phyloP scores from a whole-genome alignment of 1,140 invertebrate species.

The Oryzaephilus surinamensis region DNA sequence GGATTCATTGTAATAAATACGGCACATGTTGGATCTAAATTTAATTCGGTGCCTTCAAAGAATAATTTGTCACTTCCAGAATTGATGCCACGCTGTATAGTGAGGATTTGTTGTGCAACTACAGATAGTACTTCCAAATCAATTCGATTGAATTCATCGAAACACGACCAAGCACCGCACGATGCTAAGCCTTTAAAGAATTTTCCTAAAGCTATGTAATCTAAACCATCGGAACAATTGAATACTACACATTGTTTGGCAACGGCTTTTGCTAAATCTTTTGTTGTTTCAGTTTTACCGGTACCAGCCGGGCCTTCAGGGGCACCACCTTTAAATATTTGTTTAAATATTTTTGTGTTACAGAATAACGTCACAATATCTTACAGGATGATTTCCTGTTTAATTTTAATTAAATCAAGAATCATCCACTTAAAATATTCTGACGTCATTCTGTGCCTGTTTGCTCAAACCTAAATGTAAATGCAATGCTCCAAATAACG shows the following conservation, averaged over 20 bases:
- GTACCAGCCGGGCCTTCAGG: conserved; percentile 92
- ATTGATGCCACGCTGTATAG: conserved; percentile 68
- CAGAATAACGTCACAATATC: too few relatives aligned
- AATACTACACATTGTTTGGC: conserved; percentile 96
- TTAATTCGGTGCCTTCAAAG: conserved; percentile 84
- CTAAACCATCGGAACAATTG: conserved; percentile 88
- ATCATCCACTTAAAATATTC: too few relatives aligned
- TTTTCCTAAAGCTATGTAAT: conserved; percentile 89
- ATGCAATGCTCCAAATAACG: conserved; percentile 82
- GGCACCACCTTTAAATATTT: conserved; percentile 54
- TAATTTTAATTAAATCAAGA: too few relatives aligned
- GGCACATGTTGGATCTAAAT: conserved; percentile 81
- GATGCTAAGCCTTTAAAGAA: conserved; percentile 95
- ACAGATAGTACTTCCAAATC: conserved; percentile 84
- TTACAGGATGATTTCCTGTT: too few relatives aligned
- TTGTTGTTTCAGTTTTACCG: conserved; percentile 93
- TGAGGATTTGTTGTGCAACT: conserved; percentile 81
- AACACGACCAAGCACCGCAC: conserved; percentile 94
- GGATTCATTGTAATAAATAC: conserved; percentile 97
- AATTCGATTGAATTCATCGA: conserved; percentile 90
- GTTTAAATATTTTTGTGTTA: too few relatives aligned
- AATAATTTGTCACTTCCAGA: conserved; percentile 59
- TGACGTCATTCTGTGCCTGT: too few relatives aligned
- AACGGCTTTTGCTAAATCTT: conserved; percentile 92
- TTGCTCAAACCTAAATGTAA: conserved; percentile 53